Conservation (phyloP, 2,888 invertebrate genomes). For the Dyspetes luteomarginatus region DNA sequence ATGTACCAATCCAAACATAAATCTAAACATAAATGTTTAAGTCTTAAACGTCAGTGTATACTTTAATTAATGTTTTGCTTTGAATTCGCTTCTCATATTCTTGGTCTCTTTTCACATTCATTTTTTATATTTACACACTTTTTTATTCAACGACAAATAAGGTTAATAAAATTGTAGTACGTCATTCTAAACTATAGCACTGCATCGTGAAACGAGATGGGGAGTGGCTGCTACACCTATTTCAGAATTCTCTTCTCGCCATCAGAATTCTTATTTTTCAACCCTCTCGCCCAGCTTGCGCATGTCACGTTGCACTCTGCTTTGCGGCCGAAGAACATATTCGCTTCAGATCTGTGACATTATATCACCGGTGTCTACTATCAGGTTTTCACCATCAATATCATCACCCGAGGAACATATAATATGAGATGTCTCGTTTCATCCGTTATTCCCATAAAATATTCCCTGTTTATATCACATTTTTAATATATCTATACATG, state of each 20-base stretch:
- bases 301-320: neutral
- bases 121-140: neutral
- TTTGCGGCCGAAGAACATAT: neutral
- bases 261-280: neutral
- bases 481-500: conserved; percentile 29
- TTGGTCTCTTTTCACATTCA: neutral
- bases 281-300: neutral
- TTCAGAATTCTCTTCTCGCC: neutral
- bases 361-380: neutral
- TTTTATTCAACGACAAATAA: neutral
- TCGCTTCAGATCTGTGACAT: neutral
- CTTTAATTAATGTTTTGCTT: too few relatives aligned
- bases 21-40: too few relatives aligned
- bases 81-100: neutral
- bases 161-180: neutral
- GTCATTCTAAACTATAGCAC: neutral
- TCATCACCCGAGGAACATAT: neutral
- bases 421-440: conserved; percentile 32
- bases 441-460: conserved; percentile 12
- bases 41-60: too few relatives aligned
- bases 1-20: too few relatives aligned
- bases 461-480: neutral
- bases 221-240: neutral
- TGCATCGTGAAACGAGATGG: neutral
- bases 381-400: neutral